Evolutionary conservation across 1,140 invertebrate species (phyloP).

Genomic region (Cydia splendana): DNA sequence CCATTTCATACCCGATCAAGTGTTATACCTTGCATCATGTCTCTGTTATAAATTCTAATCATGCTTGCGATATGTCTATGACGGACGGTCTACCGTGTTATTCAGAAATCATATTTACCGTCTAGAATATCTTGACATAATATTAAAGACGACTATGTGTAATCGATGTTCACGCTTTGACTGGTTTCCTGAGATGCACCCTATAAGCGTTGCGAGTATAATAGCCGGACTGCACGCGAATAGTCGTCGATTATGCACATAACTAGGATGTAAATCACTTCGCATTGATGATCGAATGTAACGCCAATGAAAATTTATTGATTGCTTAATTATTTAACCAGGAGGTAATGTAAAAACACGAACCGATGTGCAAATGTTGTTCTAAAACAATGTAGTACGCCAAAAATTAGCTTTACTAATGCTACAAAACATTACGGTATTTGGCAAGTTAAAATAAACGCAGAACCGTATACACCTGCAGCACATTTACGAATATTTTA

Average conservation of each 20-base stretch:
- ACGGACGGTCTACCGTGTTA: not conserved
- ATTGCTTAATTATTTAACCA: not conserved
- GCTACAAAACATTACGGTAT: no score
- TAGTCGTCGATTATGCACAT: conserved; percentile 12
- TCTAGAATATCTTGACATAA: not conserved
- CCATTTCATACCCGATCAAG: conserved; percentile 19
- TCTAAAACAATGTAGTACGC: no score
- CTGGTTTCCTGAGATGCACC: conserved; percentile 37
- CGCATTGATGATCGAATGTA: not conserved
- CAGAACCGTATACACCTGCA: no score
- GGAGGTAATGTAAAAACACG: not conserved
- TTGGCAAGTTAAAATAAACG: no score
- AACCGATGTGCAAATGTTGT: not conserved
- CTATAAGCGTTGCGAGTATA: conserved; percentile 33
- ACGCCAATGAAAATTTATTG: not conserved
- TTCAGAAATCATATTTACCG: not conserved
- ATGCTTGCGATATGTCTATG: conserved; percentile 43
- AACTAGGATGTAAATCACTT: conserved; percentile 5
- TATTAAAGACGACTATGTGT: not conserved
- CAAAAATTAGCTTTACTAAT: no score
- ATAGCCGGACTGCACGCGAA: conserved; percentile 12
- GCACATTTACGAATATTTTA: no score
- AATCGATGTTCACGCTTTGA: not conserved
- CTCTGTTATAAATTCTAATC: conserved; percentile 44
- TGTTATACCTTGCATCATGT: conserved; percentile 40